Conservation (phyloP, 2,797 vertebrate genomes). For the Sebastes baramenuke region DNA sequence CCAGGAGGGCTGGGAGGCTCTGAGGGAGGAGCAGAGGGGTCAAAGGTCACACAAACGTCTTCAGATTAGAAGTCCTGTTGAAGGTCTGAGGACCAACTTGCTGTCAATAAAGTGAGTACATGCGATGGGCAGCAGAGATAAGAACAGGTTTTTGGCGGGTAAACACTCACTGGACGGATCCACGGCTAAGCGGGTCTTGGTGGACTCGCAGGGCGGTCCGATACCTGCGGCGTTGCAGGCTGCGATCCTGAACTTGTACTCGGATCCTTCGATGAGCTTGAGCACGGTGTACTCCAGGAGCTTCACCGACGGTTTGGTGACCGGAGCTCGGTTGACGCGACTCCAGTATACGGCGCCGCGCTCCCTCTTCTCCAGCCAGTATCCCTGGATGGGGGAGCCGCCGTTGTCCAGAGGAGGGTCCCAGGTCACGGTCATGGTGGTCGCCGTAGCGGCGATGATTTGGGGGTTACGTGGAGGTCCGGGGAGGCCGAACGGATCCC, state of each 20-base stretch:
- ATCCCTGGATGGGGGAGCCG: slow-evolving; percentile 94
- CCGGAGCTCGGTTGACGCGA: slow-evolving; percentile 90
- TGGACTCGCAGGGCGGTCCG: slow-evolving; percentile 92
- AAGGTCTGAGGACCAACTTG: too few relatives aligned
- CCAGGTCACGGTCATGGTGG: slow-evolving; percentile 95
- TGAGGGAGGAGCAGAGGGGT: slow-evolving; percentile 52
- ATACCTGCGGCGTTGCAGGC: slow-evolving; percentile 94
- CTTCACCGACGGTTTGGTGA: slow-evolving; percentile 93
- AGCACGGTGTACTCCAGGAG: slow-evolving; percentile 90
- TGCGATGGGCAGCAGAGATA: neutral
- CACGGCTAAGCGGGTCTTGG: slow-evolving; percentile 86
- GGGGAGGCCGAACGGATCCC: slow-evolving; percentile 94
- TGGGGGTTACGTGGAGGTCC: slow-evolving; percentile 94
- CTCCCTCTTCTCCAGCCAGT: slow-evolving; percentile 98
- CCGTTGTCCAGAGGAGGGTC: slow-evolving; percentile 94
- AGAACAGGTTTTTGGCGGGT: too few relatives aligned
- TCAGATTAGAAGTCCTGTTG: too few relatives aligned
- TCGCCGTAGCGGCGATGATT: slow-evolving; percentile 85
- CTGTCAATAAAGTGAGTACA: neutral
- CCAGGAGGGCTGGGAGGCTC: slow-evolving; percentile 89
- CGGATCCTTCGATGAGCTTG: slow-evolving; percentile 90
- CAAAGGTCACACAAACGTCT: neutral
- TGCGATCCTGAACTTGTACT: slow-evolving; percentile 95
- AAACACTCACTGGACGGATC: slow-evolving; percentile 92
- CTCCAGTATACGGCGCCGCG: slow-evolving; percentile 95